These are phyloP conservation scores for Karalla daura DNA, from an alignment of 2,797 vertebrate genomes.

Conservation along the genomic window DNA sequence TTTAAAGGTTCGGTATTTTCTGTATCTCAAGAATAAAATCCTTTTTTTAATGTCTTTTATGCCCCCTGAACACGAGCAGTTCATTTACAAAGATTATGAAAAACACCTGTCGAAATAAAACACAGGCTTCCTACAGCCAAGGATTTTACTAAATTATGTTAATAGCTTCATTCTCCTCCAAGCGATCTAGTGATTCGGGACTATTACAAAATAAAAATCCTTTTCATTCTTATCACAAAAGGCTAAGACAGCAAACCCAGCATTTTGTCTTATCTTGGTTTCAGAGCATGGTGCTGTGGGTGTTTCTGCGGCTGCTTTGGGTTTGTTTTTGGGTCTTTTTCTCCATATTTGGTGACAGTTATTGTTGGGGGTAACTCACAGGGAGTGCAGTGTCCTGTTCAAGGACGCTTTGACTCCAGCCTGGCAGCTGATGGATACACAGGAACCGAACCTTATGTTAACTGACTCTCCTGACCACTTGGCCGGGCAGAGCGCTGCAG, in stretches of 20 bases:
- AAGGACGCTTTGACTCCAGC: constrained; percentile 11
- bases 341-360: background rate
- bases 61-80: constrained; percentile 36
- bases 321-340: too few species aligned
- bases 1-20: constrained; percentile 49
- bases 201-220: constrained; percentile 30
- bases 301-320: constrained; percentile 15
- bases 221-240: constrained; percentile 26
- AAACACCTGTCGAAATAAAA: constrained; percentile 40
- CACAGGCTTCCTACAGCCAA: constrained; percentile 21
- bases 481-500: background rate
- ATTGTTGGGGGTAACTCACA: background rate
- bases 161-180: constrained; percentile 45
- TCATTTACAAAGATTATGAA: constrained; percentile 47
- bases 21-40: constrained; percentile 33
- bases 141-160: constrained; percentile 41
- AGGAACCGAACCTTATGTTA: constrained; percentile 19
- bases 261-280: constrained; percentile 19
- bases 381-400: constrained; percentile 6
- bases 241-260: background rate
- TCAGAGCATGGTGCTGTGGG: constrained; percentile 1
- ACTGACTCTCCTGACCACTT: constrained; percentile 19
- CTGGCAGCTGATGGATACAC: constrained; percentile 17
- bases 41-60: constrained; percentile 20
- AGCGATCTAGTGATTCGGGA: constrained; percentile 31